Evolutionary conservation across 2,113 vertebrate genomes (phyloP).

Genomic region (Marmota flaviventris): DNA sequence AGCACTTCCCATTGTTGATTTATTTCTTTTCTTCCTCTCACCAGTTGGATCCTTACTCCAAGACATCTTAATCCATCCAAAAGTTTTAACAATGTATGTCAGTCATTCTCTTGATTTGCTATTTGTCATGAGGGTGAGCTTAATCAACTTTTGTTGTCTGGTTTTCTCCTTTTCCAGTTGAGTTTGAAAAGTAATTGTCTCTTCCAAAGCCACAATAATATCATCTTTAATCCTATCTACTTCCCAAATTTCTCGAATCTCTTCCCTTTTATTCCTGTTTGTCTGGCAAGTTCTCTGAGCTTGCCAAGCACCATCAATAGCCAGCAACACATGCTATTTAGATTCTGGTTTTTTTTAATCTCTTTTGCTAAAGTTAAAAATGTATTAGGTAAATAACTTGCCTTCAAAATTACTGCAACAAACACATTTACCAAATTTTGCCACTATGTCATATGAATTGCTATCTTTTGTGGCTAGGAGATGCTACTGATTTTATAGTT

Average conservation of each 20-base stretch:
- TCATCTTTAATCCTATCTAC: too few species aligned
- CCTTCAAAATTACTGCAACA: not conserved
- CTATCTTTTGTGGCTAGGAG: not conserved
- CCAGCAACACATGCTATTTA: not conserved
- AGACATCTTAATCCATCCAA: not conserved
- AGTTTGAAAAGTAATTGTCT: not conserved
- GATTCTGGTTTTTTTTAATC: not conserved
- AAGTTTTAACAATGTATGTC: not conserved
- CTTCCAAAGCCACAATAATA: not conserved
- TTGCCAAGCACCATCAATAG: not conserved
- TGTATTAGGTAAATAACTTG: not conserved
- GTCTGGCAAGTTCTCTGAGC: not conserved
- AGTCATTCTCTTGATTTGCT: not conserved
- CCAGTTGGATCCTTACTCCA: not conserved
- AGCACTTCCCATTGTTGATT: not conserved
- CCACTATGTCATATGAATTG: not conserved
- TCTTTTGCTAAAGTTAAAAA: not conserved
- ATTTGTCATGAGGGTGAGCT: not conserved
- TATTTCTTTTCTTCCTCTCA: not conserved
- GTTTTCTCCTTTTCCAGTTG: not conserved
- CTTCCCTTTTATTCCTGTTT: not conserved
- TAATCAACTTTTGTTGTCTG: not conserved
- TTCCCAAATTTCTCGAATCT: not conserved
- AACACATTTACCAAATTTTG: not conserved
- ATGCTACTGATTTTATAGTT: not conserved